phyloP scores from a whole-genome alignment of 1,140 invertebrate genomes.

The Bombus vancouverensis region DNA sequence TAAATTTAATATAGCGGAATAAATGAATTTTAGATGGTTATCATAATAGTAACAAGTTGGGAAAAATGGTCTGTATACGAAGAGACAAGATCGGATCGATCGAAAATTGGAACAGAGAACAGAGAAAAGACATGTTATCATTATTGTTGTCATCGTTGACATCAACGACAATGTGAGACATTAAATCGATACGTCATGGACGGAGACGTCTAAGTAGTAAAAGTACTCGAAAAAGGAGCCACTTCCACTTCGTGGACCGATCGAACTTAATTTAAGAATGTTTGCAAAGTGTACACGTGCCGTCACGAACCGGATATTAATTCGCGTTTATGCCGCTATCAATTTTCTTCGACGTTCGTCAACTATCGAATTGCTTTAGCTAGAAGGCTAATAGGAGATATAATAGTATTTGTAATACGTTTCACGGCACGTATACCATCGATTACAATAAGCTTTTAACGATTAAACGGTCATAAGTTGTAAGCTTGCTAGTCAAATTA shows the following conservation, averaged over 20 bases:
- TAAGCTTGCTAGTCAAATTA: neutral
- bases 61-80: neutral
- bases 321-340: constrained; percentile 56
- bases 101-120: neutral
- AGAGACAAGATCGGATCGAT: neutral
- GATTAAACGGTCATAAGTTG: neutral
- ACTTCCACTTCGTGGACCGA: constrained; percentile 30
- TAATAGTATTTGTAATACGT: neutral
- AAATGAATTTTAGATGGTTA: neutral
- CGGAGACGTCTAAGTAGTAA: neutral
- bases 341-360: constrained; percentile 60
- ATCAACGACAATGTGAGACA: too few relatives aligned
- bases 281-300: constrained; percentile 49
- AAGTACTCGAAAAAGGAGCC: neutral
- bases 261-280: constrained; percentile 64
- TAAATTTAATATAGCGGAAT: neutral
- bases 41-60: neutral
- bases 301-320: constrained; percentile 71
- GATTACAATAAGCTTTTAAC: neutral
- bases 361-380: constrained; percentile 61
- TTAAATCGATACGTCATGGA: neutral
- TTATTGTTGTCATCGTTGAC: too few relatives aligned
- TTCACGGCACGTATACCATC: neutral
- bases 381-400: neutral
- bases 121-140: neutral